Conservation (phyloP, 2,888 invertebrate species). For the Yponomeuta malinellus region DNA sequence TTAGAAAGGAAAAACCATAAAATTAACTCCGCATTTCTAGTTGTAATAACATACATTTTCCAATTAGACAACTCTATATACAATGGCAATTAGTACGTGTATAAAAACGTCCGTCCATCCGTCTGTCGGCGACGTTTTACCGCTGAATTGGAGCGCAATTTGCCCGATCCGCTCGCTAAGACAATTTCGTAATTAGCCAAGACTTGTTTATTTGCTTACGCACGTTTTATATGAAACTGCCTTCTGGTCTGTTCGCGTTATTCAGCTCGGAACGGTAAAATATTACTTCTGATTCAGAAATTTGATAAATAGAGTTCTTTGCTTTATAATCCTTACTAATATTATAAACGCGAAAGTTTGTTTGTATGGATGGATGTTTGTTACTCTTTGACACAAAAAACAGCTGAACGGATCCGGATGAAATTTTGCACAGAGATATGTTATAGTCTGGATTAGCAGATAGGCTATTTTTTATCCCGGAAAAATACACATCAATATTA, state of each 20-base stretch:
- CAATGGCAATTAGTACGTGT: conserved; percentile 46
- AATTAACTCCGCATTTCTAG: conserved; percentile 10
- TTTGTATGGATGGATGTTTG: too few species aligned
- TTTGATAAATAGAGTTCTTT: too few species aligned
- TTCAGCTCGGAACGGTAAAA: neutral
- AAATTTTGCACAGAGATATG: too few species aligned
- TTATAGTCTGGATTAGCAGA: too few species aligned
- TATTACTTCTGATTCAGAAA: neutral
- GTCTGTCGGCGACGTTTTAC: conserved; percentile 43
- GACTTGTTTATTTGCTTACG: conserved; percentile 44
- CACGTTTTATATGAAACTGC: conserved; percentile 17
- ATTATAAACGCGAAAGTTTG: too few species aligned
- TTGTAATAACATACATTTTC: conserved; percentile 21
- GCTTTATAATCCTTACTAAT: too few species aligned
- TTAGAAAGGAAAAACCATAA: conserved; percentile 6
- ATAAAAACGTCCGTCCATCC: conserved; percentile 39
- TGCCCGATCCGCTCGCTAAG: conserved; percentile 42
- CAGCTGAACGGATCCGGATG: too few species aligned
- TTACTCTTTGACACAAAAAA: too few species aligned
- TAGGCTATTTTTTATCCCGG: too few species aligned
- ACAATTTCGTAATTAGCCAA: conserved; percentile 53
- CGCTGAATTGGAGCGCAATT: conserved; percentile 58
- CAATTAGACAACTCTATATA: conserved; percentile 32
- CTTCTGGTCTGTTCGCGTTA: neutral
- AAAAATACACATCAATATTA: too few species aligned